Percentiles rank a stretch among this genome's conserved stretches.
Conservation (phyloP, 2,113 vertebrate species). For the Macrotus californicus region DNA sequence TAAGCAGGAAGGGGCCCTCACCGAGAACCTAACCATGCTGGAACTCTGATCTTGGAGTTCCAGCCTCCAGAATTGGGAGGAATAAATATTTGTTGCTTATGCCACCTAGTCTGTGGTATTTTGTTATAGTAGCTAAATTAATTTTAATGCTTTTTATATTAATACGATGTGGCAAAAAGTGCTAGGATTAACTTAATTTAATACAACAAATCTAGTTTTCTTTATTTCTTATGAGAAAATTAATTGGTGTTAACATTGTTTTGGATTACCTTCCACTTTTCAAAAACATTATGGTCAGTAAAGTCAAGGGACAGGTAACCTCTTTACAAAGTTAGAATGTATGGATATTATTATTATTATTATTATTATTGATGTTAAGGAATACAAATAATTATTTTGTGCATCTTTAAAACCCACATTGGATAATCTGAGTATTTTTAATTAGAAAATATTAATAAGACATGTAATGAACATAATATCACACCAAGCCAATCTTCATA, state of each 20-base stretch:
- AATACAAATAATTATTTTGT: background rate
- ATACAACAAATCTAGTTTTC: background rate
- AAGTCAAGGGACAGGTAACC: background rate
- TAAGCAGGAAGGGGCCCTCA: background rate
- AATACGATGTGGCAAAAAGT: background rate
- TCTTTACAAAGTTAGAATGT: background rate
- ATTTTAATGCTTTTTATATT: background rate
- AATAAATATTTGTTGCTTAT: background rate
- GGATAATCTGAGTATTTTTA: background rate
- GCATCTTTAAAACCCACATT: background rate
- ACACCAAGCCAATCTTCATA: background rate
- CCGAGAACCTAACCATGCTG: background rate
- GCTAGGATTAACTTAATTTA: background rate
- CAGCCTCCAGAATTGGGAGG: no score
- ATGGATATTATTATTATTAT: background rate
- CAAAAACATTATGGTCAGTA: background rate
- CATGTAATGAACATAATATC: background rate
- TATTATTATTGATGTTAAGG: background rate
- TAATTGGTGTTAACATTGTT: background rate
- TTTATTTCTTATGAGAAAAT: background rate
- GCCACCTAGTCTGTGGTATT: background rate
- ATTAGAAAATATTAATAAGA: constrained; percentile 4
- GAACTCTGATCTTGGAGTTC: background rate
- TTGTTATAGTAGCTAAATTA: background rate
- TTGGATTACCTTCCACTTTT: background rate